These are phyloP conservation scores for Macrobrachium rosenbergii DNA, from an alignment of 1,140 invertebrate genomes.

Conservation along the genomic window DNA sequence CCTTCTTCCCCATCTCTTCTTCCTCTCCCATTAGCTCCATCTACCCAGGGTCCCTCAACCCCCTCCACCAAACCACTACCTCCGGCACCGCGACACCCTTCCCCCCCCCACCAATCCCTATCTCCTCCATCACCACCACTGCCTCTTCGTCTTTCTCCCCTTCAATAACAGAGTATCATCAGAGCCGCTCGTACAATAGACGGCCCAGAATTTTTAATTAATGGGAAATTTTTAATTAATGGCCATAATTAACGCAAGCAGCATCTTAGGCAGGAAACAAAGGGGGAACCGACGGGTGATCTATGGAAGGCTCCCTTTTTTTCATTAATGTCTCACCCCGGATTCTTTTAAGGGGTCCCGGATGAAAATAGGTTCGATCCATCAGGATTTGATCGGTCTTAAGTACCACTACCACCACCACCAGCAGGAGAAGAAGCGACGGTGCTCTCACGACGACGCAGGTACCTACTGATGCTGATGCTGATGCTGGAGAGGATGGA, in stretches of 20 bases:
- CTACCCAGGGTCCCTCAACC: background rate
- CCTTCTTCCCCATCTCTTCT: background rate
- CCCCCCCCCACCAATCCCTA: background rate
- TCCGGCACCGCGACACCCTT: too few relatives aligned
- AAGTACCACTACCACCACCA: constrained; percentile 7
- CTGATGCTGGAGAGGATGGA: too few relatives aligned
- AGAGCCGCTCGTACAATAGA: constrained; percentile 47
- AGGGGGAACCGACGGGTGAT: background rate
- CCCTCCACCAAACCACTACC: background rate
- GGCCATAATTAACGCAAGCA: constrained; percentile 62
- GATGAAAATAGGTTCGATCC: constrained; percentile 36
- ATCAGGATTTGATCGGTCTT: constrained; percentile 53
- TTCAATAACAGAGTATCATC: constrained; percentile 55
- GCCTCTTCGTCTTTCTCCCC: background rate
- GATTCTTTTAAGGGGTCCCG: constrained; percentile 1
- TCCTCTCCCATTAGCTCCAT: background rate
- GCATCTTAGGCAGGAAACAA: constrained; percentile 55
- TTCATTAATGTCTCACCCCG: constrained; percentile 40
- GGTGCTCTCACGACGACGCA: background rate
- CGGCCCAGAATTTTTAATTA: constrained; percentile 58
- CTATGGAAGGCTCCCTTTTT: constrained; percentile 8
- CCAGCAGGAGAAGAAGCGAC: background rate
- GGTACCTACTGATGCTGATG: background rate
- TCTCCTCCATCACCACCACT: background rate
- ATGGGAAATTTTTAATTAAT: constrained; percentile 62